These are phyloP conservation scores for Ctenodactylus gundi DNA, from an alignment of 2,113 vertebrate species.

Conservation along the genomic window DNA sequence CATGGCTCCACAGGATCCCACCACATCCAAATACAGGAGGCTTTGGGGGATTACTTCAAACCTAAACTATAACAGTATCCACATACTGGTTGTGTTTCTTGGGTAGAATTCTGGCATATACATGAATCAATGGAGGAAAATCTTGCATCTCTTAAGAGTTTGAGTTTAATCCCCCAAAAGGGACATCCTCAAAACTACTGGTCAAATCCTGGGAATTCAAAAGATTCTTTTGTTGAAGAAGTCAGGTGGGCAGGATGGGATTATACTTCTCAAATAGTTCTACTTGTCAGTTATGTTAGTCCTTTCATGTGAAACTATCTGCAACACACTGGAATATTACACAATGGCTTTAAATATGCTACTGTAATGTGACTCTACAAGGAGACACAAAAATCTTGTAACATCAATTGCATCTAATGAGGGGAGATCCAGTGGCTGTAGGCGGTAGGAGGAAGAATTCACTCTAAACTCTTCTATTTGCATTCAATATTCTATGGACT, in stretches of 20 bases:
- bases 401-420: neutral
- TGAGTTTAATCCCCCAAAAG: conserved; percentile 27
- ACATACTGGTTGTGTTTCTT: neutral
- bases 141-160: neutral
- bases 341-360: conserved; percentile 6
- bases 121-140: neutral
- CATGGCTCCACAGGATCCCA: too few species aligned
- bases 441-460: neutral
- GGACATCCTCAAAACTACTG: too few species aligned
- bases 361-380: too few species aligned
- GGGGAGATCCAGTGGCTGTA: neutral
- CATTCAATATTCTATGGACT: too few species aligned
- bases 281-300: too few species aligned
- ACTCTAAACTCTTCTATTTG: neutral
- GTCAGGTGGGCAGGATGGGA: neutral
- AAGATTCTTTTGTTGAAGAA: neutral
- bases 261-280: neutral
- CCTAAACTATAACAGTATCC: too few species aligned
- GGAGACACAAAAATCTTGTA: neutral
- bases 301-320: neutral
- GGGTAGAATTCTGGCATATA: neutral
- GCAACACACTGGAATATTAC: neutral
- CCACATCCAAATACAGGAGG: too few species aligned
- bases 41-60: too few species aligned
- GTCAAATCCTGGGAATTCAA: conserved; percentile 25